These are phyloP conservation scores for Arizona elegans DNA, from an alignment of 2,113 vertebrate species.

Conservation along the genomic window DNA sequence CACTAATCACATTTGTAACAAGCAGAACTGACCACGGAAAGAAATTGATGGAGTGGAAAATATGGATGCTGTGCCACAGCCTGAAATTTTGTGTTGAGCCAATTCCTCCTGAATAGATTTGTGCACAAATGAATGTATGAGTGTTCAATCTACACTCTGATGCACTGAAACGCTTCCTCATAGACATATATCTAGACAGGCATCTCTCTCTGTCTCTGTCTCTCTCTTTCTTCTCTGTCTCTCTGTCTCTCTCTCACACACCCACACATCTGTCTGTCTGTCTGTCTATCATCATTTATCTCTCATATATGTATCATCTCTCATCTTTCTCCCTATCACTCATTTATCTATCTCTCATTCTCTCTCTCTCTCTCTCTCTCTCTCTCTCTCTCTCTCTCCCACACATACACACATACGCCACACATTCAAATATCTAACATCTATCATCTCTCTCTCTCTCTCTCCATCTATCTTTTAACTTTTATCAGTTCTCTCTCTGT, in stretches of 20 bases:
- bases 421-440: too few species aligned
- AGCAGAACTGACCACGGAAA: neutral
- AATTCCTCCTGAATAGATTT: neutral
- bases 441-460: neutral
- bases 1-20: conserved; percentile 6
- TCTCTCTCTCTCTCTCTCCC: too few species aligned
- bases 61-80: neutral
- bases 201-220: neutral
- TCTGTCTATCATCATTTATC: too few species aligned
- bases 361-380: too few species aligned
- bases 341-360: too few species aligned
- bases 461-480: too few species aligned
- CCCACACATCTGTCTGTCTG: too few species aligned
- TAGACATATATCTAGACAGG: neutral
- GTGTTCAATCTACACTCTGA: neutral
- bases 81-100: neutral
- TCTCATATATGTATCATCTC: too few species aligned
- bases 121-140: neutral
- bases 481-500: neutral
- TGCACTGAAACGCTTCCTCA: neutral
- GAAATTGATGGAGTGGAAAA: neutral
- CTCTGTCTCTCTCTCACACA: neutral
- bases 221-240: neutral
- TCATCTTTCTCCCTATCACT: neutral
- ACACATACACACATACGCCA: too few species aligned